These are phyloP conservation scores for Falco columbarius DNA, from an alignment of 2,797 vertebrate species.

Conservation along the genomic window DNA sequence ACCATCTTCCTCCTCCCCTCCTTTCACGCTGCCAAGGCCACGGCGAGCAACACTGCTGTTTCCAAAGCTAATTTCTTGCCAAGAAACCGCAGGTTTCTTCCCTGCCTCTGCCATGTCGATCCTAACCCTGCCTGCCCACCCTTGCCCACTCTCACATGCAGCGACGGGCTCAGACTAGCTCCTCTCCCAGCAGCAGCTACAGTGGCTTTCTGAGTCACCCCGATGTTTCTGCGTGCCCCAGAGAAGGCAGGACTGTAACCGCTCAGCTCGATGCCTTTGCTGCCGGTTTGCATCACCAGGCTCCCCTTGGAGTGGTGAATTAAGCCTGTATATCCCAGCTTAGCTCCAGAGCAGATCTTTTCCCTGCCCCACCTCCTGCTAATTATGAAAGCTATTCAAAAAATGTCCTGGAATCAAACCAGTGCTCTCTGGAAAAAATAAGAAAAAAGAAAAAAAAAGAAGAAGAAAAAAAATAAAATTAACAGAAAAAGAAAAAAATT, in stretches of 20 bases:
- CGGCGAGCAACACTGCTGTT: accelerated
- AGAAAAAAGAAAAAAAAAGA: accelerated
- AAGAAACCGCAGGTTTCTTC: neutral
- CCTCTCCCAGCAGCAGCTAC: neutral
- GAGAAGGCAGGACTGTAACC: neutral
- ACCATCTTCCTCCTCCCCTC: neutral
- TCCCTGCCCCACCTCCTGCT: constrained; percentile 7
- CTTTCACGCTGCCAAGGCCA: accelerated
- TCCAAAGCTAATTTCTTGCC: neutral
- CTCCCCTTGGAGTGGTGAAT: neutral
- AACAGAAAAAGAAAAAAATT: neutral
- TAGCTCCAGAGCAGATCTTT: neutral
- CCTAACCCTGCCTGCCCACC: neutral
- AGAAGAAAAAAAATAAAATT: neutral
- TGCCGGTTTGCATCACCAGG: neutral
- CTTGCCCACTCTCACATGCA: constrained; percentile 38
- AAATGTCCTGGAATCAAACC: neutral
- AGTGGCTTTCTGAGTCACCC: constrained; percentile 13
- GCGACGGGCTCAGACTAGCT: constrained; percentile 45
- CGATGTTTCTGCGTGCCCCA: neutral
- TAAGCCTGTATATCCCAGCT: neutral
- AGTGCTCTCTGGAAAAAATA: neutral
- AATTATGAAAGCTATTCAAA: neutral
- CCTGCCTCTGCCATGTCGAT: neutral
- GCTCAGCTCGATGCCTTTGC: neutral